Percentiles rank a stretch among this genome's conserved stretches.
Conservation (phyloP, 2,888 invertebrate species). For the Phaonia tiefii region DNA sequence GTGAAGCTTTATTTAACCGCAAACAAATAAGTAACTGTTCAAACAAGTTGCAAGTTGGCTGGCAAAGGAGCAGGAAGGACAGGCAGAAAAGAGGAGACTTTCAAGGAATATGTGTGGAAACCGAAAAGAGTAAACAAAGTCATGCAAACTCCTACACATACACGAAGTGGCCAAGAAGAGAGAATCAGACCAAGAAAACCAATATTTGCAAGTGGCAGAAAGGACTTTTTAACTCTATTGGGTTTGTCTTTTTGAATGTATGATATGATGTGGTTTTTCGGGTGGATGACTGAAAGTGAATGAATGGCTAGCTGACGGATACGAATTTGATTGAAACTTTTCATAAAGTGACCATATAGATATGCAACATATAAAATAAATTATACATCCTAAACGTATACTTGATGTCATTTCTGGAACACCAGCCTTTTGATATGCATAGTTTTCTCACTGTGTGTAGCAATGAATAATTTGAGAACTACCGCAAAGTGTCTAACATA, state of each 20-base stretch:
- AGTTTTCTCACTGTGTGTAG: too few species aligned
- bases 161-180: neutral
- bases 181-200: conserved; percentile 29
- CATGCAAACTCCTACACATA: too few species aligned
- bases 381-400: too few species aligned
- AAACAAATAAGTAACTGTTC: conserved; percentile 65
- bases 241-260: neutral
- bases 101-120: neutral
- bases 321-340: neutral
- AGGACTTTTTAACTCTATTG: conserved; percentile 33
- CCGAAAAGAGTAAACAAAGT: conserved; percentile 14
- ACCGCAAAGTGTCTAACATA: too few species aligned
- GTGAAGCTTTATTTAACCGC: conserved; percentile 64
- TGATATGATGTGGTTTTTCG: neutral
- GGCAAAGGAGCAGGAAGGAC: conserved; percentile 18
- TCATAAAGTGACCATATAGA: neutral
- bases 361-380: too few species aligned
- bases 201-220: conserved; percentile 53
- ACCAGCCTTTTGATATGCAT: too few species aligned
- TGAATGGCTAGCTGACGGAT: too few species aligned
- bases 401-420: too few species aligned
- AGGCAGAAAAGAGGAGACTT: neutral
- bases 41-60: conserved; percentile 52
- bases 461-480: too few species aligned
- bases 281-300: neutral